Base-by-base conservation (phyloP, 2,113 vertebrate species). In the Bettongia penicillata region DNA sequence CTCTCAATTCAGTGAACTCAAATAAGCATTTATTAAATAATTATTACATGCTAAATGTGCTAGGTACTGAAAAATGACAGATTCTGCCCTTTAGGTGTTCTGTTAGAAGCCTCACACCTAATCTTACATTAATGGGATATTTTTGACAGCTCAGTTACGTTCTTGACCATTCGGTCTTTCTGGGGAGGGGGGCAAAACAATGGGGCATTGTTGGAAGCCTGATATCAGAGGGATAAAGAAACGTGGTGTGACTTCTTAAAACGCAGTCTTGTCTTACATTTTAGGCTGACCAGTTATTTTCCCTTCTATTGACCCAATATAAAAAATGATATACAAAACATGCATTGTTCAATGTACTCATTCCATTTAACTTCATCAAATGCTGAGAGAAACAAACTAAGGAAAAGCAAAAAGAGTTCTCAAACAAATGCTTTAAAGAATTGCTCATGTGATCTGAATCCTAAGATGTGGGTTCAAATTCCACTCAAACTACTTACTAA, bases 91-190 rank as follows among this genome's bases (percentile, higher is more conserved):
- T 53, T 53, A 24, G 53, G 53, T 53, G 10, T 96, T 97, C 95
- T 96, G 91, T 90, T 96, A 95, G 95, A 96, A 95, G 53, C 37
- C 92, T 97, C 47, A 90, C 61, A 37, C 84, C 91, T 96, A 97
- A 97, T 97, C 96, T 95, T 95, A 96, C 61, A 92, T 28, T 25
- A 53, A 91, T 95, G 51, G 84, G 7, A 25, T 55, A 94, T 95
- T 90, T 52, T 90, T 26, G 22, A 92, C 47, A 0, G 90, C 28
- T 19, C 43, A 89, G 0, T 37, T 53, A 48, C 1, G 5, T 1
- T 22, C 68, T 9, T 91, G 91, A 94, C 24, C 19, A 57, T 26
- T 57, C 26, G 28, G 9, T 94, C 14, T 55, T 93, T 92, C 31
- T 93, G 31, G 8, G 84, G 52, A 61, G 51, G 90, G 52, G 84